A percentile compares a stretch with the other conserved stretches of the same genome.
phyloP scores from a whole-genome alignment of 2,888 invertebrate species.

The Orthosia gracilis region DNA sequence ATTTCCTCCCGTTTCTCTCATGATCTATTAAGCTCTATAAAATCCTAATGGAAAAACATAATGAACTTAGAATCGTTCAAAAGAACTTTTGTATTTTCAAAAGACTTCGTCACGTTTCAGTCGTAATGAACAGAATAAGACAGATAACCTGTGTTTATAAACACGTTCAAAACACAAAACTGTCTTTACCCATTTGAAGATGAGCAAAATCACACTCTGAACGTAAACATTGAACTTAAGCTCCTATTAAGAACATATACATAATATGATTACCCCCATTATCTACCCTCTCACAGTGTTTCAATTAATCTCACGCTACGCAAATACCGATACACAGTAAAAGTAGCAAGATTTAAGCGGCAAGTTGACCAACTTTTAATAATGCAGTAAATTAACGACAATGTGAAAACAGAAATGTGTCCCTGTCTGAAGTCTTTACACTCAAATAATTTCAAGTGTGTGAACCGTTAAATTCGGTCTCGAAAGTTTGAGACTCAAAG shows the following conservation, averaged over 20 bases:
- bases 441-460: constrained; percentile 54
- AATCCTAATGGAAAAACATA: no score
- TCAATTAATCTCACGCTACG: constrained; percentile 26
- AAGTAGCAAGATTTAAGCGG: background rate
- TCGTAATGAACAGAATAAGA: constrained; percentile 1
- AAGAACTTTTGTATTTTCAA: background rate
- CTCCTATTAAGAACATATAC: no score
- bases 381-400: constrained; percentile 39
- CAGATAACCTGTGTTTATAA: background rate
- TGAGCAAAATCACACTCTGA: constrained; percentile 2
- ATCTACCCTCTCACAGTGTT: constrained; percentile 2
- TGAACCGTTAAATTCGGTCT: constrained; percentile 58
- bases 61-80: no score
- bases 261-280: constrained; percentile 29
- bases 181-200: background rate
- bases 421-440: constrained; percentile 36
- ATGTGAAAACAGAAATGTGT: constrained; percentile 40
- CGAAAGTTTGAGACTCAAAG: constrained; percentile 49
- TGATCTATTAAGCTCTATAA: no score
- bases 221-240: constrained; percentile 6
- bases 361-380: constrained; percentile 8
- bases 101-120: background rate
- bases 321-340: constrained; percentile 16
- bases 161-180: constrained; percentile 2
- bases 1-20: no score